These are phyloP conservation scores for Ramazzottius varieornatus DNA, from an alignment of 2,888 invertebrate genomes.

Conservation along the genomic window DNA sequence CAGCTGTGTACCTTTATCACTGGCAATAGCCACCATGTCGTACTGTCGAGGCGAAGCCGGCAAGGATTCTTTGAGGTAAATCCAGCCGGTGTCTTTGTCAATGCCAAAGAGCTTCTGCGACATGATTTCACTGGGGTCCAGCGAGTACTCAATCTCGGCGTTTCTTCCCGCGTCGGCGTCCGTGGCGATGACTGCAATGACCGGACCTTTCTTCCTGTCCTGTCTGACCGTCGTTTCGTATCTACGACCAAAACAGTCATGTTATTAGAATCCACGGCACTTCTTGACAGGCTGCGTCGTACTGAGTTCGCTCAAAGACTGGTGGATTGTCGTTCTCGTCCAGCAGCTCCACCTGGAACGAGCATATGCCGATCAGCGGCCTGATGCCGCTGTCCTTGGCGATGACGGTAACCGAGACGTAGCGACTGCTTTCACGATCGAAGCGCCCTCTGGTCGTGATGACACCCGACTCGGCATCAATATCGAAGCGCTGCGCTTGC, in stretches of 20 bases:
- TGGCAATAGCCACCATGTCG: neutral
- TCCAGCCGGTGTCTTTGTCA: neutral
- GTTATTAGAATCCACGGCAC: too few species aligned
- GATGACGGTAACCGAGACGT: constrained; percentile 77
- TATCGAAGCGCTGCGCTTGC: constrained; percentile 76
- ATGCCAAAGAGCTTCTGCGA: neutral
- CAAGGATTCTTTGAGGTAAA: neutral
- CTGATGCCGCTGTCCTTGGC: constrained; percentile 97
- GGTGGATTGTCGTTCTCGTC: constrained; percentile 99
- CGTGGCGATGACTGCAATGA: constrained; percentile 46
- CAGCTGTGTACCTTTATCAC: neutral
- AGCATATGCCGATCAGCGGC: constrained; percentile 84
- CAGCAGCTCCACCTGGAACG: constrained; percentile 86
- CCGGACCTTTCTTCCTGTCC: neutral
- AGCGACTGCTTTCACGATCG: constrained; percentile 81
- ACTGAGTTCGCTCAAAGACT: constrained; percentile 17
- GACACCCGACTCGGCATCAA: constrained; percentile 78
- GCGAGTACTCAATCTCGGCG: constrained; percentile 71
- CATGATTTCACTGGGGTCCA: constrained; percentile 48
- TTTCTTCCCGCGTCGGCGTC: constrained; percentile 89
- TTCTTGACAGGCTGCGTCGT: too few species aligned
- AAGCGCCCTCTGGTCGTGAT: constrained; percentile 47
- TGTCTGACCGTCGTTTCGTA: neutral
- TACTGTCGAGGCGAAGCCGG: neutral
- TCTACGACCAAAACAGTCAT: too few species aligned